phyloP scores from a whole-genome alignment of 2,888 invertebrate genomes.

The Papilio protenor region DNA sequence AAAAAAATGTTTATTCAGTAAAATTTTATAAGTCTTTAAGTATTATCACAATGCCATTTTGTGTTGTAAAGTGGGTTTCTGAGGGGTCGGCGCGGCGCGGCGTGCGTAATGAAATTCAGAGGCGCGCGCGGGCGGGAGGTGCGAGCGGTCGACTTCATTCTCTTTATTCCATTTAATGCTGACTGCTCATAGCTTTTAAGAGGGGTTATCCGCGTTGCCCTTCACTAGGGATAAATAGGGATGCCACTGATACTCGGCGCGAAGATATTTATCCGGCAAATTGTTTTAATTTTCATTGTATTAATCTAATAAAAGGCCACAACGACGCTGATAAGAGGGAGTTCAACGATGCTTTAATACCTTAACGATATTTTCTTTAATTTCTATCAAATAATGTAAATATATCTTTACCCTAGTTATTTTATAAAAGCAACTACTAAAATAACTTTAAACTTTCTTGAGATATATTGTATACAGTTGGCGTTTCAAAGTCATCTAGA shows the following conservation, averaged over 20 bases:
- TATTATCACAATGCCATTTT: conserved; percentile 83
- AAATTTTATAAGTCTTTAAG: conserved; percentile 81
- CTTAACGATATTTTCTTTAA: conserved; percentile 64
- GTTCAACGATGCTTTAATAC: conserved; percentile 73
- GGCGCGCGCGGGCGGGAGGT: conserved; percentile 62
- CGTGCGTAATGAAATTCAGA: conserved; percentile 82
- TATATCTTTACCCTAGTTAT: background rate
- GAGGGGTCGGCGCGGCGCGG: conserved; percentile 70
- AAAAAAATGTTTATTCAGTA: conserved; percentile 79
- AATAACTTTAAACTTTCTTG: background rate
- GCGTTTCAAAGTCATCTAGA: background rate
- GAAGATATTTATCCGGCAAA: conserved; percentile 85
- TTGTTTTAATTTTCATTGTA: conserved; percentile 85
- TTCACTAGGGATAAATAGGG: conserved; percentile 81
- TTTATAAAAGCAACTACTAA: background rate
- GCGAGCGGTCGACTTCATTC: conserved; percentile 82
- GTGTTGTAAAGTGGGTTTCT: conserved; percentile 82
- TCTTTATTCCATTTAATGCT: conserved; percentile 84
- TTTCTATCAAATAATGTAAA: conserved; percentile 53
- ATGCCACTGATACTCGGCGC: conserved; percentile 80
- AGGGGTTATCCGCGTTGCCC: conserved; percentile 84
- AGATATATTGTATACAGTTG: background rate
- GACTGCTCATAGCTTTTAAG: conserved; percentile 84
- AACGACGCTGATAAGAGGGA: conserved; percentile 76
- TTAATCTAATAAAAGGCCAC: conserved; percentile 82